Percentiles rank a stretch among this genome's conserved stretches.
phyloP scores from a whole-genome alignment of 2,113 vertebrate genomes.

The Shinisaurus crocodilurus region DNA sequence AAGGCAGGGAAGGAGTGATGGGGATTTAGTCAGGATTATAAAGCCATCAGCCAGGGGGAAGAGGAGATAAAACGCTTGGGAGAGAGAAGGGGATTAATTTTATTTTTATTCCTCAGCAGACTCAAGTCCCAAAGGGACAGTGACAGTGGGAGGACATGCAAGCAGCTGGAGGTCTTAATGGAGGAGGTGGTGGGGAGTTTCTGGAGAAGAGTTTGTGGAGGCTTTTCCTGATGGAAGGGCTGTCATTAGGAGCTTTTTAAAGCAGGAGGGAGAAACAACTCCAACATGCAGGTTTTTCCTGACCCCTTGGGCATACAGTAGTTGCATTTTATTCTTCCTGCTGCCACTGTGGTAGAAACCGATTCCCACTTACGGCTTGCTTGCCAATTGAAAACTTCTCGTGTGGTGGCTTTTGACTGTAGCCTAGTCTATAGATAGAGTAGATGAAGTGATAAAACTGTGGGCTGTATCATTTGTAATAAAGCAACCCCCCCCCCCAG shows the following conservation, averaged over 20 bases:
- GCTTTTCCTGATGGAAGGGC: neutral
- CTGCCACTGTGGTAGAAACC: neutral
- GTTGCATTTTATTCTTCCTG: neutral
- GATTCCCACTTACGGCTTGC: neutral
- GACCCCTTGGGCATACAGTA: neutral
- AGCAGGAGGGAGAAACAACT: neutral
- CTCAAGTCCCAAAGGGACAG: slow-evolving; percentile 10
- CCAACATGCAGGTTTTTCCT: neutral
- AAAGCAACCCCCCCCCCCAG: no score
- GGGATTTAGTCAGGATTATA: slow-evolving; percentile 77
- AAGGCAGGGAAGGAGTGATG: slow-evolving; percentile 45
- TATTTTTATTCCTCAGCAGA: slow-evolving; percentile 75
- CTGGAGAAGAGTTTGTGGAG: neutral
- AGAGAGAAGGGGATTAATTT: slow-evolving; percentile 75
- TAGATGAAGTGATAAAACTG: neutral
- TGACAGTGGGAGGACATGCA: neutral
- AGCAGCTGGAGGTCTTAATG: neutral
- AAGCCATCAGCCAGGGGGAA: slow-evolving; percentile 47
- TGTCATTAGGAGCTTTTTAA: neutral
- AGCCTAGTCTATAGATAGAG: neutral
- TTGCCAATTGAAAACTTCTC: neutral
- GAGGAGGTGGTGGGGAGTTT: neutral
- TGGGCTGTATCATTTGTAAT: no score
- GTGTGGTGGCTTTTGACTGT: neutral
- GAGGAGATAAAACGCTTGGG: slow-evolving; percentile 59